A percentile compares a stretch with the other conserved stretches of the same genome.
Conservation (phyloP, 2,888 invertebrate genomes). For the Eurytoma californica region DNA sequence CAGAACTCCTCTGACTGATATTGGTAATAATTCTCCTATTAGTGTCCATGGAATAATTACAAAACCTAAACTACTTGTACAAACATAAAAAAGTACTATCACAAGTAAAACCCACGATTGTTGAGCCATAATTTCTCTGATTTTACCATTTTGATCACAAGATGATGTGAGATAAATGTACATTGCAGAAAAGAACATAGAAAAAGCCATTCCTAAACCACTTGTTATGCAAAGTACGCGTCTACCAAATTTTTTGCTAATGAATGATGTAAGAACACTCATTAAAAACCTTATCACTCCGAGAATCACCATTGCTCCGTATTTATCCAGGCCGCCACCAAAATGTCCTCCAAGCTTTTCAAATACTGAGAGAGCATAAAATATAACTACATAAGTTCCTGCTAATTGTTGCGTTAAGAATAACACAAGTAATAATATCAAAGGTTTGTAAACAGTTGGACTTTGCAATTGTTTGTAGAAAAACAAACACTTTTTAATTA, state of each 20-base stretch:
- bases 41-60: constrained; percentile 80
- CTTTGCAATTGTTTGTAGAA: constrained; percentile 57
- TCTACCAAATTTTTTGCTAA: constrained; percentile 76
- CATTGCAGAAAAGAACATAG: constrained; percentile 73
- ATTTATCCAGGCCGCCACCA: constrained; percentile 74
- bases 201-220: constrained; percentile 77
- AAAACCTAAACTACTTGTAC: constrained; percentile 77
- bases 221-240: constrained; percentile 76
- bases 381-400: constrained; percentile 78
- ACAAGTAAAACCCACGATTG: constrained; percentile 74
- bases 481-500: constrained; percentile 58
- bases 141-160: constrained; percentile 61
- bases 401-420: constrained; percentile 78
- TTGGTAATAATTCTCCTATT: constrained; percentile 77
- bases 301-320: constrained; percentile 75
- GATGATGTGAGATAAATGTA: constrained; percentile 65
- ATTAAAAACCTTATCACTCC: constrained; percentile 77
- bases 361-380: constrained; percentile 78
- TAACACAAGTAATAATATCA: constrained; percentile 74
- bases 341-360: constrained; percentile 75
- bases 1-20: constrained; percentile 76
- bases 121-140: constrained; percentile 61
- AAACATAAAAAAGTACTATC: constrained; percentile 76
- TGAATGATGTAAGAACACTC: constrained; percentile 75
- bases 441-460: constrained; percentile 77